Percentiles rank a stretch among this genome's conserved stretches.
These are phyloP conservation scores for Pitta sordida DNA, from an alignment of 2,113 vertebrate species.

Conservation along the genomic window DNA sequence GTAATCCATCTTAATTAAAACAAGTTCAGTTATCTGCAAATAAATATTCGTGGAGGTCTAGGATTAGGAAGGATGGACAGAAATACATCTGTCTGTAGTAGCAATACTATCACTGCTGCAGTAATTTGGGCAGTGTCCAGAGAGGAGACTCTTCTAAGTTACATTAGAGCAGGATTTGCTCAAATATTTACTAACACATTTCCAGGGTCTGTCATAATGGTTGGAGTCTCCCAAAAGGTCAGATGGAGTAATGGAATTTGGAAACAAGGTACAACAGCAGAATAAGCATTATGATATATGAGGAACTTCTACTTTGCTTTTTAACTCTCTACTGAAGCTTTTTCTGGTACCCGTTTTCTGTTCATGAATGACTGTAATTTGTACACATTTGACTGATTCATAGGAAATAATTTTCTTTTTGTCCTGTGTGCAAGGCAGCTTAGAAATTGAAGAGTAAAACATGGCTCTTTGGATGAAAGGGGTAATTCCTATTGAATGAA, in stretches of 20 bases:
- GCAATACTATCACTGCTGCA: rapidly evolving
- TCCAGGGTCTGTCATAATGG: not conserved
- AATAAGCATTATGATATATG: not conserved
- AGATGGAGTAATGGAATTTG: not conserved
- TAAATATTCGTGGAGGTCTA: not conserved
- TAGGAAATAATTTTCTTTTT: not conserved
- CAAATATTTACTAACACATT: not conserved
- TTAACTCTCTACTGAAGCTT: not conserved
- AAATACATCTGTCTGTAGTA: not conserved
- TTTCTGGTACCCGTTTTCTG: not conserved
- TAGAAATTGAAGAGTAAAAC: not conserved
- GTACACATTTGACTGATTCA: not conserved
- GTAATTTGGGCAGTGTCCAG: not conserved
- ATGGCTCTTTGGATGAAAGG: not conserved
- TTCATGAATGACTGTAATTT: not conserved
- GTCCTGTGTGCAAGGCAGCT: not conserved
- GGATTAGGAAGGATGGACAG: not conserved
- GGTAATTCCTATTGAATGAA: not conserved
- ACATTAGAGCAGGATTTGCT: not conserved
- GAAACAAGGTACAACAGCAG: not conserved
- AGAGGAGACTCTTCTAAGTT: not conserved
- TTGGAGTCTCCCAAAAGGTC: not conserved
- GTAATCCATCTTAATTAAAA: not conserved
- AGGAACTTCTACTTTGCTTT: not conserved
- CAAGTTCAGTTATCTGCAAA: not conserved